Conservation (phyloP, 2,888 invertebrate genomes). For the Epinotia brunnichana region DNA sequence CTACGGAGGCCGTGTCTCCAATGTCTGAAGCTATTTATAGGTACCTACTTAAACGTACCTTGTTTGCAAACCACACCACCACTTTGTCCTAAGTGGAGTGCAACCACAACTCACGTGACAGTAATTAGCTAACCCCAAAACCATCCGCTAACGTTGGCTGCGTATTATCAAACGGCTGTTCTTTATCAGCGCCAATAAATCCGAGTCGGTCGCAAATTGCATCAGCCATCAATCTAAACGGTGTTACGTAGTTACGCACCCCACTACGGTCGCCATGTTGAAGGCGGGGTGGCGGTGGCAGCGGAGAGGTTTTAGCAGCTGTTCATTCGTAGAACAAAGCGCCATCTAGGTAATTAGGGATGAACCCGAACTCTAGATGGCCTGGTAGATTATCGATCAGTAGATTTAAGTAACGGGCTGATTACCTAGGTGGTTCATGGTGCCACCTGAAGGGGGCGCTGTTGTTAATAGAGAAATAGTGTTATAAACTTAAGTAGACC, state of each 20-base stretch:
- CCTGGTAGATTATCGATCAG: too few species aligned
- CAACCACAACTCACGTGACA: conserved; percentile 10
- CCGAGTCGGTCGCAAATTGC: conserved; percentile 79
- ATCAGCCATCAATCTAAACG: conserved; percentile 81
- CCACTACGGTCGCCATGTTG: conserved; percentile 54
- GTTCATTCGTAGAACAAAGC: too few species aligned
- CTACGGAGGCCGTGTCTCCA: too few species aligned
- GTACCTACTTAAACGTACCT: neutral
- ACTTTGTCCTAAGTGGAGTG: conserved; percentile 11
- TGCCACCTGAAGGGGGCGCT: too few species aligned
- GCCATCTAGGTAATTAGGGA: too few species aligned
- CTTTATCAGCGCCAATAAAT: conserved; percentile 79
- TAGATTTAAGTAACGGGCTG: too few species aligned
- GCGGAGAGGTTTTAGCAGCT: conserved; percentile 46
- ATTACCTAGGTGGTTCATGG: too few species aligned
- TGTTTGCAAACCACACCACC: neutral
- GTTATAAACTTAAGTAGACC: too few species aligned
- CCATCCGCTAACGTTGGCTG: conserved; percentile 51
- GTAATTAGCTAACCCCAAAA: conserved; percentile 44
- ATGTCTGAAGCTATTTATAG: too few species aligned
- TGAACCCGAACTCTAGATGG: too few species aligned
- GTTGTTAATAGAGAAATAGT: too few species aligned
- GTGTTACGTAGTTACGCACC: conserved; percentile 78
- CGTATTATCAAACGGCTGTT: conserved; percentile 66
- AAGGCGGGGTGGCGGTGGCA: conserved; percentile 51